Conservation (phyloP, 2,113 vertebrate genomes). For the Brachypodius melanocephalos region DNA sequence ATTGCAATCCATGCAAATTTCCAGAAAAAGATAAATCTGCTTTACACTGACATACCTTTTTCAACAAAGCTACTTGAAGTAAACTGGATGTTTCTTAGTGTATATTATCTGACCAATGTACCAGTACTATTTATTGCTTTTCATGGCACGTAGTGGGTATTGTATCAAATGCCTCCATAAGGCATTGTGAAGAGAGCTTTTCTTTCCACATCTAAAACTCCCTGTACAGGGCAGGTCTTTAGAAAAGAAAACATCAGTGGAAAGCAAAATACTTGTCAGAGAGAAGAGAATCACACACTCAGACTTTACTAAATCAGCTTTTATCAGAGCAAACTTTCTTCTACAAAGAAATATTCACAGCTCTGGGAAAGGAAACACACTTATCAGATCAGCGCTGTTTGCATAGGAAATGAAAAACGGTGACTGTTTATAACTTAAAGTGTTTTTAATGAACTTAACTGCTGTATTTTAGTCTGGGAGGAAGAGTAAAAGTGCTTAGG, state of each 20-base stretch:
- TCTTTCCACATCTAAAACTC: slow-evolving; percentile 1
- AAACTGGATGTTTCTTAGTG: neutral
- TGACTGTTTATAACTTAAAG: slow-evolving; percentile 35
- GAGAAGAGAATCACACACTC: neutral
- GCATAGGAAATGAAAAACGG: slow-evolving; percentile 57
- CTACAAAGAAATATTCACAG: neutral
- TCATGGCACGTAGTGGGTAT: neutral
- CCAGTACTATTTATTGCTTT: neutral
- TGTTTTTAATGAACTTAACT: slow-evolving; percentile 28
- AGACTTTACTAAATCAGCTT: neutral
- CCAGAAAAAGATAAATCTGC: neutral
- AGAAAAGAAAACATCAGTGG: slow-evolving; percentile 4
- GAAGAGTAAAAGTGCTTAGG: slow-evolving; percentile 7
- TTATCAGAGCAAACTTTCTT: slow-evolving; percentile 37
- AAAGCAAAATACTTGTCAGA: neutral
- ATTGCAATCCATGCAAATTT: neutral
- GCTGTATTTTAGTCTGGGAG: neutral
- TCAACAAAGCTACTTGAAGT: neutral
- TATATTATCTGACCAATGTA: neutral
- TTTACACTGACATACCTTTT: neutral
- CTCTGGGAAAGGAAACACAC: slow-evolving; percentile 56
- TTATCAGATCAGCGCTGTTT: slow-evolving; percentile 45
- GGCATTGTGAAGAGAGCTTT: neutral
- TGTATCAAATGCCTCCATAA: neutral
- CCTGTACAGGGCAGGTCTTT: neutral